Evolutionary conservation across 2,113 vertebrate species (phyloP), one percentile per base, ranked within the genome.

Genomic region (Dryoscopus gambensis): DNA sequence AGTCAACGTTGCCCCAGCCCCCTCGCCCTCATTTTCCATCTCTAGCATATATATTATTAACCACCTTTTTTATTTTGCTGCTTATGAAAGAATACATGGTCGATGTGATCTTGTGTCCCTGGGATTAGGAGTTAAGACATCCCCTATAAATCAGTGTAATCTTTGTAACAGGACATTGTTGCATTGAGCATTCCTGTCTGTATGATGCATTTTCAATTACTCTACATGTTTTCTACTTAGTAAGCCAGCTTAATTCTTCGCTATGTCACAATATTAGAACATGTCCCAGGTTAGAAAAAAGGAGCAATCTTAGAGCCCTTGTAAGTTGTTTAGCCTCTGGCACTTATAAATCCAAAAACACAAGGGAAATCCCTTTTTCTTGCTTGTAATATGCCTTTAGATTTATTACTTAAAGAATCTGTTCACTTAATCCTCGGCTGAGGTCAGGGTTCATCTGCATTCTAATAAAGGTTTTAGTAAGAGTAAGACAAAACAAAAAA

Each of bases 321-420:
- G 98, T 98, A 98, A 98, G 98, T 98, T 98, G 98, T 98, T 98
- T 98, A 98, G 98, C 98, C 98, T 98, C 96, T 98, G 96, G 98
- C 98, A 97, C 97, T 98, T 98, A 97, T 98, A 98, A 98, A 98
- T 98, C 98, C 98, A 97, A 97, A 98, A 98, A 98, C 98, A 98
- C 98, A 96, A 94, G 98, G 98, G 98, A 98, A 98, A 98, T 98
- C 98, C 98, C 97, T 95, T 97, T 97, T 97, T 94, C 95, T 97
- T 98, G 96, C 98, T 98, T 98, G 97, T 98, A 98, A 98, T 98
- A 98, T 98, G 97, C 97, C 97, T 98, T 98, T 98, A 98, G 98
- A 98, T 98, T 98, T 98, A 98, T 98, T 98, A 97, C 97, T 97
- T 95, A 97, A 98, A 98, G 98, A 98, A 98, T 97, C 97, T 98